Base-by-base conservation (phyloP, 30 jellyfish, hydroid and myxozoan species). In the Haliclystus octoradiatus region DNA sequence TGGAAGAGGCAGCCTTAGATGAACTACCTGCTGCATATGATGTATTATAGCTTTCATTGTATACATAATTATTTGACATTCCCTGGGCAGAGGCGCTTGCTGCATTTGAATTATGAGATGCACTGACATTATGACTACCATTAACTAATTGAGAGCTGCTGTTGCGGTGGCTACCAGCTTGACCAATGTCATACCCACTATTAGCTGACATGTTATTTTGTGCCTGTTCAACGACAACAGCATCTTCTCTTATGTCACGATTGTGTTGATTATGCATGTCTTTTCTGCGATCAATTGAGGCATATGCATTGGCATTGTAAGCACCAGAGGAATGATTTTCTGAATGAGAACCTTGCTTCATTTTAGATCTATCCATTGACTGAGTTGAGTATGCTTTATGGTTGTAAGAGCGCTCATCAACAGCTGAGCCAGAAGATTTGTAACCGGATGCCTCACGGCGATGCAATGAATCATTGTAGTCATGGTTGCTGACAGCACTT, bases 391-490 rank as follows among this genome's bases (percentile, higher is more conserved):
- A 40, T 5, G 57, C 57, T 19, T 40, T 40, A 19, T 40, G 57
- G 14, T 9, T 19, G 19, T 5, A 40, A 40, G 57, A 40, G 14
- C 19, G 57, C 19, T 40, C 57, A 40, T 40, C 57, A 40, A 19
- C 57, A 40, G 57, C 57, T 5, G 57, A 40, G 57, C 57, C 57
- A 40, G 57, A 9, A 40, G 57, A 40, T 5, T 19, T 9, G 19
- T 40, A 40, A 40, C 57, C 57, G 19, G 57, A 40, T 40, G 57
- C 57, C 57, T 40, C 57, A 19, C 57, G 57, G 9, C 57, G 57
- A 9, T 40, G 9, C 57, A 40, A 19, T 5, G 57, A 40, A 19
- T 40, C 57, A 9, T 9, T 19, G 19, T 40, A 40, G 19, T 40
- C 57, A 40, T 40, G 57, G 19, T 40, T 40, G 57, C 57, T 40